phyloP scores from a whole-genome alignment of 1,140 invertebrate species.

The Trichonephila inaurata region DNA sequence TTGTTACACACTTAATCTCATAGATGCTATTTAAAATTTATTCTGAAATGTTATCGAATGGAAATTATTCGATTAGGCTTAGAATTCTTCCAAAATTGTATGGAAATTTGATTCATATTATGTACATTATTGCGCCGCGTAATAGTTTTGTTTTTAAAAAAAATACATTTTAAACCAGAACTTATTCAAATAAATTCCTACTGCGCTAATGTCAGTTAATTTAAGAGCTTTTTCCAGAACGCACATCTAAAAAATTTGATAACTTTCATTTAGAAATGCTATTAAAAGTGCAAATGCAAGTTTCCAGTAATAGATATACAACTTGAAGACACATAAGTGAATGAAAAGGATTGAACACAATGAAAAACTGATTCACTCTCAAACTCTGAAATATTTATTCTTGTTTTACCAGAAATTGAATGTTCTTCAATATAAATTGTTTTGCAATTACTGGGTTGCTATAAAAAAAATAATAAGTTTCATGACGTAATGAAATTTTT shows the following conservation, averaged over 20 bases:
- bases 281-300: neutral
- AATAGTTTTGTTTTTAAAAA: neutral
- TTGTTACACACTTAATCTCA: too few species aligned
- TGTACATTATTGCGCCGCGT: neutral
- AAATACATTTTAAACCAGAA: neutral
- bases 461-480: too few species aligned
- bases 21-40: too few species aligned
- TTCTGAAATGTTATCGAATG: too few species aligned
- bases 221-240: slow-evolving; percentile 60
- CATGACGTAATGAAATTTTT: too few species aligned
- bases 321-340: too few species aligned
- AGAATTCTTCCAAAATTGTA: neutral
- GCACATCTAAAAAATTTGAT: slow-evolving; percentile 40
- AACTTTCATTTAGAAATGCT: neutral
- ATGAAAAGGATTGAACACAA: too few species aligned
- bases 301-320: neutral
- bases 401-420: too few species aligned
- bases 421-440: too few species aligned
- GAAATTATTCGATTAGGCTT: neutral
- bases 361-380: too few species aligned
- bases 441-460: too few species aligned
- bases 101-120: neutral
- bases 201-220: slow-evolving; percentile 24
- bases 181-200: slow-evolving; percentile 12
- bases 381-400: too few species aligned